Evolutionary conservation across 1,140 invertebrate species (phyloP), one percentile per base, ranked within the genome.

Genomic region (Manduca sexta): DNA sequence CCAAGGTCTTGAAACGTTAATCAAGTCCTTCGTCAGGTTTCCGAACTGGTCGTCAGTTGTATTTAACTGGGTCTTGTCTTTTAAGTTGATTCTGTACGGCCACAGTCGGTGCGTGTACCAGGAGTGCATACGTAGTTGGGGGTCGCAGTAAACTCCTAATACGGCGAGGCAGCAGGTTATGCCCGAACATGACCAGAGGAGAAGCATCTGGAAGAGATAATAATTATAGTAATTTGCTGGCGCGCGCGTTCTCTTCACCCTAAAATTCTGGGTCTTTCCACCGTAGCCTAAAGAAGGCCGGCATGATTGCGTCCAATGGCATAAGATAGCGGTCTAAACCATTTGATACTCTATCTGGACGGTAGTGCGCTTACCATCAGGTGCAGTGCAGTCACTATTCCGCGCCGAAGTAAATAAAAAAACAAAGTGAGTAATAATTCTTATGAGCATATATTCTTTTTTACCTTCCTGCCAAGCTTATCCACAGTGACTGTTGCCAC

Each of bases 141-240:
- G 81, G 51, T 84, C 81, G 45, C 81, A 84, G 65, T 82, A 84
- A 2, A 73, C 56, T 5, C 81, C 81, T 5, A 84, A 49, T 16
- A 84, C 46, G 10, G 70, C 70, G 7, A 84, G 53, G 16, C 76
- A 76, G 49, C 75, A 77, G 0, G 78, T 77, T 39, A 84, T 80
- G 7, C 81, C 81, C 0, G 77, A 74, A 49, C 78, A 82, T 0
- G 81, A 84, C 58, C 69, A 75, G 2, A 84, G 56, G 0, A 84
- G 52, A 31, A 84, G 52, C 34, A 75, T 80, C 81, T 84, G 72
- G 15, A 74, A 75, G 8, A 40, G 37, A 50, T 41, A 21, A 59
- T 33, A 30, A 31, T 51, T 12, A 11, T 35, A n/a, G 3, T n/a
- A n/a, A n/a, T n/a, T n/a, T n/a, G n/a, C n/a, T n/a, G n/a, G n/a